Percentiles rank a stretch among this genome's conserved stretches.
phyloP scores from a whole-genome alignment of 2,797 vertebrate species.

The Monodelphis domestica region DNA sequence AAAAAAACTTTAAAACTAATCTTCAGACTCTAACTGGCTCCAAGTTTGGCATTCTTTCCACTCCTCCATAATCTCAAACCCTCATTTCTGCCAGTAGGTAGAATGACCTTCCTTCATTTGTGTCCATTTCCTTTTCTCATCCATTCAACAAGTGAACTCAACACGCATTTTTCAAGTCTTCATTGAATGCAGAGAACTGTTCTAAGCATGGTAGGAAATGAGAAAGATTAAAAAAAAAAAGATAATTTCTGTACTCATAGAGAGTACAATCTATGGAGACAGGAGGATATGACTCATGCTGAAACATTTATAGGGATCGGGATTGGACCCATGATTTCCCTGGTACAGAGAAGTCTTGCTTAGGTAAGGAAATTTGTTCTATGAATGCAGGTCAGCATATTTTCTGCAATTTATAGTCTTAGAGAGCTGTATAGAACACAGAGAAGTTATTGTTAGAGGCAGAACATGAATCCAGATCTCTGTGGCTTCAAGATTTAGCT shows the following conservation, averaged over 20 bases:
- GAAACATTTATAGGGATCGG: background rate
- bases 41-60: background rate
- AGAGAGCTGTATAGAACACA: background rate
- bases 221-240: background rate
- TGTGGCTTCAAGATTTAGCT: background rate
- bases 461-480: background rate
- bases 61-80: background rate
- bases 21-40: background rate
- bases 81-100: background rate
- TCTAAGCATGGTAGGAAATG: background rate
- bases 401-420: background rate
- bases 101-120: background rate
- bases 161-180: background rate
- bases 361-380: background rate
- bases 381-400: background rate
- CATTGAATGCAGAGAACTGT: background rate
- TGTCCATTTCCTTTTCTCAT: background rate
- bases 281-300: background rate
- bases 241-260: too few relatives aligned
- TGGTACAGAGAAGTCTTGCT: background rate
- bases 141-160: too few relatives aligned
- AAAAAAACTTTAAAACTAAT: background rate
- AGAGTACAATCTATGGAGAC: background rate
- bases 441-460: background rate
- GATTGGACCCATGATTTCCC: background rate